Percentiles rank a stretch among this genome's conserved stretches.
phyloP scores from a whole-genome alignment of 2,113 vertebrate species.

The Channa argus region DNA sequence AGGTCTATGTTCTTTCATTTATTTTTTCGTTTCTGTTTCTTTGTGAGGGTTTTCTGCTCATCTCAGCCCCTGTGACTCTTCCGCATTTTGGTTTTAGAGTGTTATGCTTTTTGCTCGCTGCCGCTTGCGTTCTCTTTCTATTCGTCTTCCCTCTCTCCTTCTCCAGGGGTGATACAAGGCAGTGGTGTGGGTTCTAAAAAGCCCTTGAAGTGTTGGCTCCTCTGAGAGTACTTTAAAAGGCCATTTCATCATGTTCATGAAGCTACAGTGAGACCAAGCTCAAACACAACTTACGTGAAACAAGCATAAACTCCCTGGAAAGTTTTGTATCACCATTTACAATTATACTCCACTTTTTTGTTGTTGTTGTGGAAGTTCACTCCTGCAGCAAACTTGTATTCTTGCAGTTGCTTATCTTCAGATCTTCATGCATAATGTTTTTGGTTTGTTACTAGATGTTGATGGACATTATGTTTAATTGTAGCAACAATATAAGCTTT shows the following conservation, averaged over 20 bases:
- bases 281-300: constrained; percentile 79
- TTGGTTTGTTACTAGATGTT: constrained; percentile 39
- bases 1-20: constrained; percentile 75
- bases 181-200: constrained; percentile 81
- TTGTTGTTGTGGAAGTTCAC: constrained; percentile 18
- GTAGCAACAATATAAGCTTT: constrained; percentile 43
- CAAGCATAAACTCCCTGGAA: constrained; percentile 77
- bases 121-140: constrained; percentile 64
- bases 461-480: constrained; percentile 49
- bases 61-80: constrained; percentile 69
- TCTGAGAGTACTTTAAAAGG: constrained; percentile 83
- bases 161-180: constrained; percentile 79
- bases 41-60: constrained; percentile 63
- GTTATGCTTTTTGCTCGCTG: constrained; percentile 65
- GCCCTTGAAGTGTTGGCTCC: constrained; percentile 83
- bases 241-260: constrained; percentile 81
- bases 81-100: constrained; percentile 72
- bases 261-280: constrained; percentile 76
- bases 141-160: constrained; percentile 67
- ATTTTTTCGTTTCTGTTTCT: constrained; percentile 65
- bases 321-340: constrained; percentile 68
- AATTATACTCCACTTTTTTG: constrained; percentile 50
- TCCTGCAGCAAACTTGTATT: constrained; percentile 46
- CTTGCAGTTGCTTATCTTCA: constrained; percentile 25
- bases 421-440: constrained; percentile 42